Evolutionary conservation across 2,113 vertebrate species (phyloP).

Genomic region (Chauna torquata): DNA sequence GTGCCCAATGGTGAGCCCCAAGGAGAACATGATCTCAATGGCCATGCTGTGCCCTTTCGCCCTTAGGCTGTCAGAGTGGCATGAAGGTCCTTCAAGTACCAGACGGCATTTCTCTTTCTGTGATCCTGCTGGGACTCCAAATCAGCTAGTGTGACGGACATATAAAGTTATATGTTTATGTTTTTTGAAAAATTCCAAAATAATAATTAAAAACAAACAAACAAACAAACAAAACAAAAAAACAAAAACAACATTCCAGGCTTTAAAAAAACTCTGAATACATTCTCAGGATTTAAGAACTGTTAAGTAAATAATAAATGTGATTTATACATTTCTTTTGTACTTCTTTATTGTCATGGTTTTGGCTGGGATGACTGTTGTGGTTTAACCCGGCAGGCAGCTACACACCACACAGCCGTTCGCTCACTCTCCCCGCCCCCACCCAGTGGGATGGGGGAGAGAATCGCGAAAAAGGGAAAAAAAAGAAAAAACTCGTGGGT

Average conservation of each 20-base stretch:
- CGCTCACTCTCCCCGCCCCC: no score
- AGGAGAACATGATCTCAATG: background rate
- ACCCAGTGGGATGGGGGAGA: no score
- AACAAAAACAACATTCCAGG: background rate
- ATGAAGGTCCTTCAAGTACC: background rate
- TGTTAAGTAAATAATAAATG: background rate
- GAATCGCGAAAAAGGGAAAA: no score
- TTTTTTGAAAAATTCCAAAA: background rate
- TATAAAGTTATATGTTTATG: accelerated
- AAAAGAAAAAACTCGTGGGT: no score
- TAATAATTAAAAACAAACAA: no score
- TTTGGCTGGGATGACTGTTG: no score
- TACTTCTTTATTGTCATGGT: no score
- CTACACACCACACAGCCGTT: no score
- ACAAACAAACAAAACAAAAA: no score
- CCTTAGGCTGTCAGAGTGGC: background rate
- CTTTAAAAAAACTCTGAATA: background rate
- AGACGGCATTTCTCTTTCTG: background rate
- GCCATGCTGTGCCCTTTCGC: background rate
- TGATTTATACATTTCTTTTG: background rate
- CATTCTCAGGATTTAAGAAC: background rate
- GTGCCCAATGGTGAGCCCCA: background rate
- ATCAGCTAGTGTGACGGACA: background rate
- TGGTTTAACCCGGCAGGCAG: no score
- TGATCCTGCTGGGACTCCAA: background rate